Percentiles rank a stretch among this genome's conserved stretches.
phyloP scores from a whole-genome alignment of 2,888 invertebrate genomes.

The Pachydiplax longipennis region DNA sequence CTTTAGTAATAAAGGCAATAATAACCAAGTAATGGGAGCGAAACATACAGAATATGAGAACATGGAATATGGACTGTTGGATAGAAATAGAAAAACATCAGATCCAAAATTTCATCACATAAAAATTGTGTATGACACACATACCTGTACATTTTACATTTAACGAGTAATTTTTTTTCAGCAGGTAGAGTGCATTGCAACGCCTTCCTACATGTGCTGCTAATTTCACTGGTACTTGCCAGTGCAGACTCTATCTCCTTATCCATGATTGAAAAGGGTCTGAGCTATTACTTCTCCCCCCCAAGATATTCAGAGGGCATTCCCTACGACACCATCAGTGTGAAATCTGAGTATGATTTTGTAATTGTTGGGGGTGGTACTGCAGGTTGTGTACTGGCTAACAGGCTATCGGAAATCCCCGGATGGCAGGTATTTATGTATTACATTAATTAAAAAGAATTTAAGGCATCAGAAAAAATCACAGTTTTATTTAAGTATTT shows the following conservation, averaged over 20 bases:
- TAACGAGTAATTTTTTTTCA: no score
- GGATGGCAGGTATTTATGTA: conserved; percentile 61
- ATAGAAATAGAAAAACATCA: no score
- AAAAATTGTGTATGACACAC: no score
- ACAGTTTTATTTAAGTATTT: no score
- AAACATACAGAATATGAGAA: no score
- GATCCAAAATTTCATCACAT: no score
- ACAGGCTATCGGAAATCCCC: conserved; percentile 70
- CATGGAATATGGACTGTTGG: no score
- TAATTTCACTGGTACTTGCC: neutral
- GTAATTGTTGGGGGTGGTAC: conserved; percentile 75
- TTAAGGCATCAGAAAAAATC: no score
- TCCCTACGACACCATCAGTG: neutral
- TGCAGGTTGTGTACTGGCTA: conserved; percentile 74
- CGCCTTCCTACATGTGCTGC: neutral
- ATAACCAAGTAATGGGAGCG: no score
- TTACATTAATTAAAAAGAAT: neutral
- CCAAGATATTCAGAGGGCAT: conserved; percentile 24
- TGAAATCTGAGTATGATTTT: conserved; percentile 67
- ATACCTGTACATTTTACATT: no score
- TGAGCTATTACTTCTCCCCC: neutral
- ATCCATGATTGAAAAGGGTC: neutral
- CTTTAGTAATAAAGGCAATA: no score
- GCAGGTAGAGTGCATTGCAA: no score
- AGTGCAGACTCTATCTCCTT: neutral